These are phyloP conservation scores for Argya squamiceps DNA, from an alignment of 2,797 vertebrate genomes.

Conservation along the genomic window DNA sequence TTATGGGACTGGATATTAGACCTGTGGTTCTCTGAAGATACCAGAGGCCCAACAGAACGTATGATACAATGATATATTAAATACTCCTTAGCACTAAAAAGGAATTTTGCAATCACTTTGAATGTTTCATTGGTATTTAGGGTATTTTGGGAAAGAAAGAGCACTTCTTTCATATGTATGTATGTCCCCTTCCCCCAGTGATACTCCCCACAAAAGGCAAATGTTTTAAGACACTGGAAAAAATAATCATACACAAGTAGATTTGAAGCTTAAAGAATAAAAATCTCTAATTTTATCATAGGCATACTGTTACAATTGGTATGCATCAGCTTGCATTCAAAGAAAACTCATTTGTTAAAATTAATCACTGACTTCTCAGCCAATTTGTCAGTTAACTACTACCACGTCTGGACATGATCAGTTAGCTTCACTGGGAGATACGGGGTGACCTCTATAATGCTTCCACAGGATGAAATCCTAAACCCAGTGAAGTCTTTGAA, in stretches of 20 bases:
- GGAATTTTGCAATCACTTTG: background rate
- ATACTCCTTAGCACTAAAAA: background rate
- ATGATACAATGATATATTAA: background rate
- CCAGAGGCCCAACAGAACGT: background rate
- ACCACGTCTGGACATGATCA: background rate
- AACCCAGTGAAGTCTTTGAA: background rate
- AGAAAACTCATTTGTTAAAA: conserved; percentile 44
- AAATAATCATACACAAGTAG: background rate
- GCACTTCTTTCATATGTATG: background rate
- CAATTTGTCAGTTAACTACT: background rate
- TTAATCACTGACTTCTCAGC: background rate
- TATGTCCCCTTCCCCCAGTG: background rate
- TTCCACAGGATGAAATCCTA: background rate
- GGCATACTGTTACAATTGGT: background rate
- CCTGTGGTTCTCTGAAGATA: background rate
- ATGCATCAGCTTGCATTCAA: background rate
- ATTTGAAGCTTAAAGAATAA: background rate
- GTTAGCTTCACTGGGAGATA: background rate
- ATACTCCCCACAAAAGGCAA: background rate
- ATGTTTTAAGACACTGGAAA: background rate
- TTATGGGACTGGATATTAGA: background rate
- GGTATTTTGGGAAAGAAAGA: background rate
- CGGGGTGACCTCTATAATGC: background rate
- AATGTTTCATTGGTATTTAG: background rate
- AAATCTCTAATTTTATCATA: background rate